Evolutionary conservation across 2,888 invertebrate species (phyloP).

Genomic region (Microdon myrmicae): DNA sequence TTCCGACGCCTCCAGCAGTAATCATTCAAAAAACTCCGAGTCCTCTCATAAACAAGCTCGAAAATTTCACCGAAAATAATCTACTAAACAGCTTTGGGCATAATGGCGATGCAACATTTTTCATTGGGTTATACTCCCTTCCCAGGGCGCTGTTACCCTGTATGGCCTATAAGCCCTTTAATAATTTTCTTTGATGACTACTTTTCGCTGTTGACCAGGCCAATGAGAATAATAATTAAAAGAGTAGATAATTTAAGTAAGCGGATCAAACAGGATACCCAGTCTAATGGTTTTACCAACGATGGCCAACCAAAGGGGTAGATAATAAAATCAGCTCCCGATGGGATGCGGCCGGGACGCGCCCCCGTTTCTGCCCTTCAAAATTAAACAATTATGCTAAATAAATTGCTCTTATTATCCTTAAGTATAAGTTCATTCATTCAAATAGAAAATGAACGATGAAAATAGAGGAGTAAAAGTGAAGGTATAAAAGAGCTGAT

Average conservation of each 20-base stretch:
- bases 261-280: not conserved
- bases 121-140: too few species aligned
- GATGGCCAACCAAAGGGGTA: not conserved
- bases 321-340: not conserved
- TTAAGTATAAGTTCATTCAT: constrained; percentile 29
- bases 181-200: constrained; percentile 8
- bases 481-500: constrained; percentile 5
- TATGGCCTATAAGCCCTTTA: too few species aligned
- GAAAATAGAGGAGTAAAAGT: not conserved
- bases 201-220: constrained; percentile 13
- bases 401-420: constrained; percentile 39
- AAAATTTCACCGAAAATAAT: too few species aligned
- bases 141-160: too few species aligned
- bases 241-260: not conserved
- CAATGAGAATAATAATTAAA: constrained; percentile 13
- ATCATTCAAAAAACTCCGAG: too few species aligned
- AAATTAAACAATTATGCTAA: constrained; percentile 40
- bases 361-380: constrained; percentile 14
- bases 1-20: too few species aligned
- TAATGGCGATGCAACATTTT: too few species aligned
- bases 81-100: too few species aligned
- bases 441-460: constrained; percentile 7
- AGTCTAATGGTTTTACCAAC: constrained; percentile 10
- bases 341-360: not conserved
- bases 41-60: too few species aligned